Evolutionary conservation across 2,888 invertebrate genomes (phyloP), one percentile per base, ranked within the genome.

Genomic region (Alcis repandata): DNA sequence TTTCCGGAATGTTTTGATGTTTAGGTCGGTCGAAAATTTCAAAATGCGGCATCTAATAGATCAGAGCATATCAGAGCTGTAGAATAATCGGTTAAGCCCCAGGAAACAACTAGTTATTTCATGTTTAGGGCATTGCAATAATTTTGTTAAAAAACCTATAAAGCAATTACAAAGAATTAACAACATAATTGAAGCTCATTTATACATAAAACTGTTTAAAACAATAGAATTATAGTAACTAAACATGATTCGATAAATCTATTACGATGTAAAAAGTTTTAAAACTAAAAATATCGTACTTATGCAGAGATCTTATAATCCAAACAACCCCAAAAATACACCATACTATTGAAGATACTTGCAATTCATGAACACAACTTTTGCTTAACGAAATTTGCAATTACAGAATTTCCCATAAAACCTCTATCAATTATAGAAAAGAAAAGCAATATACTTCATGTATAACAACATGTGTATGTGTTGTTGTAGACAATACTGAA

Each of bases 241-340:
- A 51, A 36, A 48, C 38, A 20, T 38, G 10, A 20, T 48, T 17
- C 20, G n/a, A 48, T 19, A n/a, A 57, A 46, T 20, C 20, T 11
- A 48, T 38, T 7, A 17, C 19, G 19, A 19, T 43, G 13, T 49
- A 32, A 49, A 49, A 33, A 33, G 13, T 48, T 17, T 51, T 36
- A 36, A 48, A 32, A 32, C 22, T 41, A 32, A 41, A 45, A 53
- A 22, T 38, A 43, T 45, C 22, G 59, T 45, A 41, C 43, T 45
- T 17, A 45, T 17, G 52, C 45, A 46, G 60, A 61, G 60, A 61
- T 61, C 59, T 52, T 41, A 59, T 20, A 20, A 49, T 52, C 1
- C 52, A 59, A 51, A 36, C 20, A 51, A 38, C 51, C 51, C 20
- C 51, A 51, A n/a, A 51, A 3, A 38, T 36, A 36, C 10, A 13